A percentile compares a stretch with the other conserved stretches of the same genome.
Evolutionary conservation across 2,113 vertebrate species (phyloP).

Genomic region (Acanthochromis polyacanthus): DNA sequence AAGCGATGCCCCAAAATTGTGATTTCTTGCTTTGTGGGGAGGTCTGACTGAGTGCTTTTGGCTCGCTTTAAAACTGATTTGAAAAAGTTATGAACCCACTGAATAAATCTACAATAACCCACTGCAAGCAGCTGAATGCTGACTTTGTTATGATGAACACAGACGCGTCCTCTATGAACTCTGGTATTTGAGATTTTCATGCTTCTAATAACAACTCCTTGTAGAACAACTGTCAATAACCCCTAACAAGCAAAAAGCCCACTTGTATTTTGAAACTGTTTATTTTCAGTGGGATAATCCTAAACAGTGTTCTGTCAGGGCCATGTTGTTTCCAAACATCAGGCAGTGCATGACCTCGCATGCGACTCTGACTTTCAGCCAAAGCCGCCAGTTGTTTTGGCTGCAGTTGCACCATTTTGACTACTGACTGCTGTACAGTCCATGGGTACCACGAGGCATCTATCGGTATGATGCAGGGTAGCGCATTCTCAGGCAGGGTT

Average conservation of each 20-base stretch:
- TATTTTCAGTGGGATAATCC: constrained; percentile 15
- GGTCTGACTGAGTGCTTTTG: not conserved
- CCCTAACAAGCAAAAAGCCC: not conserved
- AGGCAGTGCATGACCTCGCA: constrained; percentile 35
- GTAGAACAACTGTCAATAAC: constrained; percentile 20
- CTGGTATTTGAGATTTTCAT: not conserved
- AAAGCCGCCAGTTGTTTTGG: constrained; percentile 15
- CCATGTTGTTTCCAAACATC: constrained; percentile 23
- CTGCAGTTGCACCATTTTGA: constrained; percentile 26
- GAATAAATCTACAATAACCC: constrained; percentile 11
- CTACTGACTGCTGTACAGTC: not conserved
- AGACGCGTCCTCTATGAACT: constrained; percentile 15
- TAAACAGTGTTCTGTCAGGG: constrained; percentile 27
- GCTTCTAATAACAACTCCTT: constrained; percentile 8
- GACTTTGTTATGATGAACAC: constrained; percentile 14
- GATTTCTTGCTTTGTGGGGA: not conserved
- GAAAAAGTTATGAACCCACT: not conserved
- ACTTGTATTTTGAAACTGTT: constrained; percentile 7
- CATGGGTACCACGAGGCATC: constrained; percentile 6
- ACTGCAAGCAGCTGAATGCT: not conserved
- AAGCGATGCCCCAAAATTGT: not conserved
- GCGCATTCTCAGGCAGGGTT: not conserved
- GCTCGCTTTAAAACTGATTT: not conserved
- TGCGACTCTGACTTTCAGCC: constrained; percentile 14
- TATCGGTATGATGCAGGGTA: not conserved